These are phyloP conservation scores for Cephalopholis sonnerati DNA, from an alignment of 2,113 vertebrate genomes.

Conservation along the genomic window DNA sequence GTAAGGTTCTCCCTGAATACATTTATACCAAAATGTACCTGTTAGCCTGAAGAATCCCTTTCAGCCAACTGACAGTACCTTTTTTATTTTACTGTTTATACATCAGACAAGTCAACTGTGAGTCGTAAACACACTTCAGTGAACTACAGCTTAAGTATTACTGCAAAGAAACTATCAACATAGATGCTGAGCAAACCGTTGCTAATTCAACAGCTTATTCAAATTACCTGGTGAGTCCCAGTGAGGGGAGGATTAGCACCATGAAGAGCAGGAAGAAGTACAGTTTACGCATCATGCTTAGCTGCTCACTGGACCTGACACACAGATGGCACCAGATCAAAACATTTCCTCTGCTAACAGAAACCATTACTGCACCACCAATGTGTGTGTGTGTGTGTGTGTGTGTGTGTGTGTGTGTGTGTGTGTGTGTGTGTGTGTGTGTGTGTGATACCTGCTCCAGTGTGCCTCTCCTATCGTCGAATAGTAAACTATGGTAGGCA, in stretches of 20 bases:
- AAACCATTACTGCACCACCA: slow-evolving; percentile 5
- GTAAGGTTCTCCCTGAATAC: background rate
- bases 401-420: slow-evolving; percentile 3
- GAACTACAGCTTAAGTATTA: background rate
- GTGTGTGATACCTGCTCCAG: slow-evolving; percentile 91
- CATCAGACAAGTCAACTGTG: background rate
- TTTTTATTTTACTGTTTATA: background rate
- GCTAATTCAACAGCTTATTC: background rate
- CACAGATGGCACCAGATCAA: slow-evolving; percentile 26
- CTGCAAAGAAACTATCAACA: background rate
- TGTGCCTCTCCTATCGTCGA: slow-evolving; percentile 93
- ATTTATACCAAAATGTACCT: background rate
- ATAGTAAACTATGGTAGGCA: slow-evolving; percentile 95
- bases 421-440: slow-evolving; percentile 34
- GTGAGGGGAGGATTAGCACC: slow-evolving; percentile 96
- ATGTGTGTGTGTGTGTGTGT: slow-evolving; percentile 25
- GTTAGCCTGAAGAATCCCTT: background rate
- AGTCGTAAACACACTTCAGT: background rate
- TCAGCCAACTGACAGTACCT: background rate
- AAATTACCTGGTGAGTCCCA: slow-evolving; percentile 95
- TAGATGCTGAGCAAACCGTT: background rate
- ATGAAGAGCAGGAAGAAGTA: slow-evolving; percentile 98
- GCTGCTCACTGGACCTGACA: slow-evolving; percentile 91
- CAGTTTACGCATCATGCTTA: slow-evolving; percentile 95
- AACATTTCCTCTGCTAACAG: background rate